Base-by-base conservation (phyloP, 2,888 invertebrate species). In the Melanchra persicariae region DNA sequence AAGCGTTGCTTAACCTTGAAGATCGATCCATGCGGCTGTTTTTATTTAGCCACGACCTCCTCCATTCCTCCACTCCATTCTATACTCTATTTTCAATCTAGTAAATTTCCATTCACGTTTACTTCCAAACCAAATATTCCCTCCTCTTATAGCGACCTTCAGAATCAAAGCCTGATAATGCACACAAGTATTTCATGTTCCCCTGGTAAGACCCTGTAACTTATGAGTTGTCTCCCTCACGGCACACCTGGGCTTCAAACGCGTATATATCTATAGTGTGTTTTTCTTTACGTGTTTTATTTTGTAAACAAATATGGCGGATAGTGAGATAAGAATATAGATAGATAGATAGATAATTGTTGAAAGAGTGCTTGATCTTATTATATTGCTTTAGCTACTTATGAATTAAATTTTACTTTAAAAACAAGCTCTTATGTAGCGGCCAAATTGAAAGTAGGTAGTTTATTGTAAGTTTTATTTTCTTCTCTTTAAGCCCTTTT, bases 161-260 rank as follows among this genome's bases (percentile, higher is more conserved):
- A 73, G 60, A 77, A 77, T 77, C 79, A 79, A 74, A 79, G 79
- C 77, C 67, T 52, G 59, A 40, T 77, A 79, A 79, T 73, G 55
- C 63, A 64, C 68, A 54, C 40, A 64, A 55, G 63, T 70, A 76
- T 68, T 68, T 72, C 62, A 70, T 61, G 59, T 10, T 63, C 47
- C 57, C 70, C 49, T 30, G 45, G 69, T 68, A 79, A 78, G 64
- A 54, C 77, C 61, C 24, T 52, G 47, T 74, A 69, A 83, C 70
- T 66, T 76, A 82, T 79, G 80, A 58, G 70, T 57, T 79, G 74
- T 79, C 80, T 63, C 70, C 57, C 37, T 72, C 49, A 74, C 64
- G 58, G 51, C 58, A 70, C 82, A 83, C 76, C 84, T 81, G 79
- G 26, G 79, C 61, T 81, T 65, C 61, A 54, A 61, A 49, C 51